Percentiles rank a stretch among this genome's conserved stretches.
Evolutionary conservation across 2,888 invertebrate species (phyloP).

Genomic region (Pachliopta kotzebuea): DNA sequence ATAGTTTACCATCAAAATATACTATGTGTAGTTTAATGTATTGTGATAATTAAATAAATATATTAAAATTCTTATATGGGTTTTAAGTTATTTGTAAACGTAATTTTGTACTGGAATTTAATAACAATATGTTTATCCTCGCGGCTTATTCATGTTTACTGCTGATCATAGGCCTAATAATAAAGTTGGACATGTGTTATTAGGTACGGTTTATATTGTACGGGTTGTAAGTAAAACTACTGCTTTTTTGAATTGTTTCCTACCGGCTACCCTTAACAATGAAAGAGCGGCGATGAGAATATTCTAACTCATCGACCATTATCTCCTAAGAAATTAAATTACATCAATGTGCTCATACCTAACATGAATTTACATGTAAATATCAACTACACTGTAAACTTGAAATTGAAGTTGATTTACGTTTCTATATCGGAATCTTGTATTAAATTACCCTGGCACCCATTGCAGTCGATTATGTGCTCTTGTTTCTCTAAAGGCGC

Average conservation of each 20-base stretch:
- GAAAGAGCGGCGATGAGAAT: too few relatives aligned
- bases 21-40: too few relatives aligned
- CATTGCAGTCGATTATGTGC: constrained; percentile 59
- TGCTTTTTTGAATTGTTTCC: too few relatives aligned
- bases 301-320: too few relatives aligned
- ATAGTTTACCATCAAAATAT: not conserved
- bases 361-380: not conserved
- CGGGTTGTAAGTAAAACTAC: too few relatives aligned
- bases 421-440: not conserved
- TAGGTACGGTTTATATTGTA: too few relatives aligned
- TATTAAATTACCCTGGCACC: constrained; percentile 58
- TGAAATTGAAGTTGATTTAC: not conserved
- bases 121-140: not conserved
- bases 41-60: too few relatives aligned
- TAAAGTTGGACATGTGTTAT: too few relatives aligned
- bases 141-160: not conserved
- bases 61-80: not conserved
- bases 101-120: not conserved
- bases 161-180: too few relatives aligned
- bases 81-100: not conserved
- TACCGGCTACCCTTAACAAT: too few relatives aligned
- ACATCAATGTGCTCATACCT: too few relatives aligned
- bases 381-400: not conserved
- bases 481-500: constrained; percentile 59
- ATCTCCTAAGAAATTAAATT: too few relatives aligned